These are phyloP conservation scores for Carassius gibelio DNA, from an alignment of 2,113 vertebrate genomes.

Conservation along the genomic window DNA sequence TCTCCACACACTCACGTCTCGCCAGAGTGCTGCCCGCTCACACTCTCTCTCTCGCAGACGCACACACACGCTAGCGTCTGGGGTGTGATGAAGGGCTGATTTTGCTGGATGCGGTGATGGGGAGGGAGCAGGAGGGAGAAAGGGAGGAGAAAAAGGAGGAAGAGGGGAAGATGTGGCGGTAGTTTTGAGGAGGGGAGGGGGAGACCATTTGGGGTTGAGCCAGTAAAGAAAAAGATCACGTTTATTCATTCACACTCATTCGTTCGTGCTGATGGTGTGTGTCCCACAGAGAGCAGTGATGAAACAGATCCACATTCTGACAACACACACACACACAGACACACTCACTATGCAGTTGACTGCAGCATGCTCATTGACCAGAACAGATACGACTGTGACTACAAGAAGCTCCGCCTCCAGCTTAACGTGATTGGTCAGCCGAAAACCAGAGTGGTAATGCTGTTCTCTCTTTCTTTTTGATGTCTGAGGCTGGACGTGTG, in stretches of 20 bases:
- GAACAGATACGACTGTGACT: slow-evolving; percentile 43
- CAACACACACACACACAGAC: slow-evolving; percentile 10
- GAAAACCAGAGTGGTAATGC: not conserved
- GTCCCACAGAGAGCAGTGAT: slow-evolving; percentile 2
- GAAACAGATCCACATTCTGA: slow-evolving; percentile 11
- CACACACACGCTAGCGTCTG: slow-evolving; percentile 50
- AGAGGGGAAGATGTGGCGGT: slow-evolving; percentile 47
- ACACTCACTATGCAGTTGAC: slow-evolving; percentile 26
- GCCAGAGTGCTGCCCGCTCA: slow-evolving; percentile 52
- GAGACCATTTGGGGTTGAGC: slow-evolving; percentile 39
- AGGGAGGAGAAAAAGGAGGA: slow-evolving; percentile 48
- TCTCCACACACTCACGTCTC: slow-evolving; percentile 51
- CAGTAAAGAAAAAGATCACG: slow-evolving; percentile 43
- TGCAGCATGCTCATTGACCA: slow-evolving; percentile 42
- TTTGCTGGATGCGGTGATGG: slow-evolving; percentile 65
- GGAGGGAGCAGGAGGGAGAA: slow-evolving; percentile 53
- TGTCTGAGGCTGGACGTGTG: not conserved
- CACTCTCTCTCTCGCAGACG: slow-evolving; percentile 42
- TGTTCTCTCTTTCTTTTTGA: slow-evolving; percentile 11
- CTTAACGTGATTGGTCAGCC: slow-evolving; percentile 15
- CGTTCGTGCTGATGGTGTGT: slow-evolving; percentile 22
- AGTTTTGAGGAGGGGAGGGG: slow-evolving; percentile 34
- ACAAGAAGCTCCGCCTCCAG: not conserved
- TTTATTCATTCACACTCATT: slow-evolving; percentile 31
- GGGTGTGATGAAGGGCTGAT: slow-evolving; percentile 62